Evolutionary conservation across 2,113 vertebrate genomes (phyloP), one percentile per base, ranked within the genome.

Genomic region (Crotalus tigris): DNA sequence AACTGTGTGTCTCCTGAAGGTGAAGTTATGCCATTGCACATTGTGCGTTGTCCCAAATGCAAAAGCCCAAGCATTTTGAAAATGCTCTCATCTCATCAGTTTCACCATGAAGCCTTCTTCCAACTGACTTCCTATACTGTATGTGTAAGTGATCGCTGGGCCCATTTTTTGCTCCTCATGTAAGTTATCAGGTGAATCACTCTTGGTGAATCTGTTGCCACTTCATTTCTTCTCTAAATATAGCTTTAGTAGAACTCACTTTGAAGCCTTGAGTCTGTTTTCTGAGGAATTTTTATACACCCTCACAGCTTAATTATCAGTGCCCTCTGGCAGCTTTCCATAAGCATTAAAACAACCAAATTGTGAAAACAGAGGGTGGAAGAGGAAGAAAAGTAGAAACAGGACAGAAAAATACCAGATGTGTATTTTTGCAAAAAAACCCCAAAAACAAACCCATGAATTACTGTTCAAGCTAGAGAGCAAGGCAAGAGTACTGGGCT

Each of bases 231-330:
- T 44, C 51, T 86, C 44, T 61, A 61, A 90, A 86, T 39, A 93
- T 51, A 26, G 75, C 13, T 89, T 93, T 61, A 64, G 46, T 29
- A n/a, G 69, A 92, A 92, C 39, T 85, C 75, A 61, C 29, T 90
- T 39, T 90, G 55, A 90, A 90, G 55, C 44, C 26, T 21, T 59
- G 44, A 4, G 26, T 17, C 39, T 92, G n/a, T 89, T 57, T 89
- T 85, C 54, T 8, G 5, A 61, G 29, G 13, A 53, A 92, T 55
- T 75, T 92, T 81, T 92, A 61, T 15, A 61, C 5, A 12, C 29
- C 58, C 29, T 93, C 88, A 90, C 54, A 33, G 54, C 85, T 89
- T 86, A 93, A 90, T 90, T 85, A 92, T 85, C 69, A 90, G 53
- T 61, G 29, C 46, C 88, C 88, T 21, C 88, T 86, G 55, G 44